These are phyloP conservation scores for Watsonalla binaria DNA, from an alignment of 2,888 invertebrate genomes.

Conservation along the genomic window DNA sequence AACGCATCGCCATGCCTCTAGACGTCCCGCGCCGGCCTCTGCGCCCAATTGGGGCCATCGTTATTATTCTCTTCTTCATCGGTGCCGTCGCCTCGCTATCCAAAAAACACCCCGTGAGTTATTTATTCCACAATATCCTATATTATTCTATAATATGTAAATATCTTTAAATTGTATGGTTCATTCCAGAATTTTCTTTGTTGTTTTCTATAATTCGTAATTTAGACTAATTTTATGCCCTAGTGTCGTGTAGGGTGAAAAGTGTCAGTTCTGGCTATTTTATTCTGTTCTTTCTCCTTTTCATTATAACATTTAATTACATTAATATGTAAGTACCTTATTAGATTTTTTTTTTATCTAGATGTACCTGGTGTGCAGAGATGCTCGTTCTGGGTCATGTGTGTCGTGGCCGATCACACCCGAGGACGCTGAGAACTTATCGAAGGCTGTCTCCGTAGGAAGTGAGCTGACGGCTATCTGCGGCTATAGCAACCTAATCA, in stretches of 20 bases:
- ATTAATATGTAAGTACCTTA: too few relatives aligned
- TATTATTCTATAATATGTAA: too few relatives aligned
- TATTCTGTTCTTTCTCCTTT: too few relatives aligned
- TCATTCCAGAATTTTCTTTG: too few relatives aligned
- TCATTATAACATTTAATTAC: too few relatives aligned
- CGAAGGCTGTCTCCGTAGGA: conserved; percentile 15
- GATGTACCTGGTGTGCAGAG: conserved; percentile 40
- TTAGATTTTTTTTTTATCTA: conserved; percentile 24
- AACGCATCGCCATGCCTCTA: conserved; percentile 57
- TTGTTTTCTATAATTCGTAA: too few relatives aligned
- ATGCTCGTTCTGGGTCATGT: conserved; percentile 34
- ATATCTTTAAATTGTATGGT: too few relatives aligned
- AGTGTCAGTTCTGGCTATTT: too few relatives aligned
- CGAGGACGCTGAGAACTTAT: conserved; percentile 16
- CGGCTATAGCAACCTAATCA: conserved; percentile 32
- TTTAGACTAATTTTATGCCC: too few relatives aligned
- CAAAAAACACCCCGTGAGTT: background rate
- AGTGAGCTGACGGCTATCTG: conserved; percentile 26
- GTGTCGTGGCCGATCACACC: conserved; percentile 31
- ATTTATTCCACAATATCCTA: background rate
- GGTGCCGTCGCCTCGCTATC: conserved; percentile 9
- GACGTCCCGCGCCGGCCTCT: conserved; percentile 26
- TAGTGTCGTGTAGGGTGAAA: too few relatives aligned
- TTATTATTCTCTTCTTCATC: conserved; percentile 7
- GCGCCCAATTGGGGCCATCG: conserved; percentile 13